Conservation (phyloP, 23 tunicate genomes). For the Phallusia fumigata region DNA sequence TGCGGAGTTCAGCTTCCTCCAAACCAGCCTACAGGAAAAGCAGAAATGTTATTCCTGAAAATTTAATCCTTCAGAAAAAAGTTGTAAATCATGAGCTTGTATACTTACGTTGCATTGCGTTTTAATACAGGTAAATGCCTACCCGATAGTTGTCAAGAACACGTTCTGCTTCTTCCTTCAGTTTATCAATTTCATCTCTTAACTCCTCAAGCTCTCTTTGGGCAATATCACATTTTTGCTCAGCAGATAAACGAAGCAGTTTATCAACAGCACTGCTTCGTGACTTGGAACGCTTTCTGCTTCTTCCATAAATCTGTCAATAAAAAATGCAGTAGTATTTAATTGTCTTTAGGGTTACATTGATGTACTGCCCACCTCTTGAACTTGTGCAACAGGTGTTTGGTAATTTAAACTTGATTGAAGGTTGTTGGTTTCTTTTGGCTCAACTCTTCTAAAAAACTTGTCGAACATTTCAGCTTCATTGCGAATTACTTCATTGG, state of each 20-base stretch:
- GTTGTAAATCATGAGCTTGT: no score
- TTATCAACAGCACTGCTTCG: slow-evolving; percentile 62
- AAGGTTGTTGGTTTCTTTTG: slow-evolving; percentile 62
- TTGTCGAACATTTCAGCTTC: slow-evolving; percentile 96
- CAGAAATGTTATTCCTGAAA: no score
- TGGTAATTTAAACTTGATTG: slow-evolving; percentile 32
- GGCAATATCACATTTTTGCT: slow-evolving; percentile 95
- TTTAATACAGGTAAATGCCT: no score
- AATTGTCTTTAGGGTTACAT: no score
- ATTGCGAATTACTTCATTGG: slow-evolving; percentile 73
- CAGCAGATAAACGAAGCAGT: slow-evolving; percentile 66
- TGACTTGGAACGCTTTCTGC: slow-evolving; percentile 60
- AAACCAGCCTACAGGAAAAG: slow-evolving; percentile 48
- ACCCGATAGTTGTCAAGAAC: slow-evolving; percentile 85
- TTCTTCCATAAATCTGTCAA: slow-evolving; percentile 1
- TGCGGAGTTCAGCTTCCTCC: slow-evolving; percentile 82
- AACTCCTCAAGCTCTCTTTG: slow-evolving; percentile 75
- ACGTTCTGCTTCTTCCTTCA: slow-evolving; percentile 75
- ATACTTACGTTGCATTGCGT: no score
- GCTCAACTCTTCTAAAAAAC: slow-evolving; percentile 77
- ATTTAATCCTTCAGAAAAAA: no score
- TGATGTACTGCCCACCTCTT: slow-evolving; percentile 40
- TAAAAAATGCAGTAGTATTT: not conserved
- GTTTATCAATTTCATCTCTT: slow-evolving; percentile 65
- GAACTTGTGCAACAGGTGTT: slow-evolving; percentile 54